phyloP scores from a whole-genome alignment of 2,888 invertebrate genomes.

The Dicycla oo region DNA sequence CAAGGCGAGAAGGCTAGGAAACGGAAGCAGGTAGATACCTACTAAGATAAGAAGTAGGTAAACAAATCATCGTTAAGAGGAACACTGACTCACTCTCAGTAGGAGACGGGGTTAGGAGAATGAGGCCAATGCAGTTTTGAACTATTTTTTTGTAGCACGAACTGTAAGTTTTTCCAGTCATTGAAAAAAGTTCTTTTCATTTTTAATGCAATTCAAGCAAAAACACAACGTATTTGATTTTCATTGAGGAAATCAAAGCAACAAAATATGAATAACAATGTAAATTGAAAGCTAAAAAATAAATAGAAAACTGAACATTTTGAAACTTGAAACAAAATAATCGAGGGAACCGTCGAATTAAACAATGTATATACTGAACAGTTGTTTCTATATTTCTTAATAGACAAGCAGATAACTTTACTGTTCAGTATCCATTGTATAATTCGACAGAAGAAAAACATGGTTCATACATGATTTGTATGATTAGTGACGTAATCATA shows the following conservation, averaged over 20 bases:
- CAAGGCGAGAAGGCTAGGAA: conserved; percentile 43
- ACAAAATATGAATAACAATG: too few species aligned
- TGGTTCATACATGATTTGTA: neutral
- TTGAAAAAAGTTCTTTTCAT: neutral
- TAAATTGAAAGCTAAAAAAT: neutral
- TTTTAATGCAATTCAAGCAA: neutral
- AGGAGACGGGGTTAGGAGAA: conserved; percentile 46
- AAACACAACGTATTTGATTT: neutral
- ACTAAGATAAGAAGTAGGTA: conserved; percentile 77
- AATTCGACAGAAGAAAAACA: neutral
- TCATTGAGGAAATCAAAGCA: neutral
- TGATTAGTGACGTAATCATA: conserved; percentile 20
- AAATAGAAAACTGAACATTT: neutral
- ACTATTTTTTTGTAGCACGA: too few species aligned
- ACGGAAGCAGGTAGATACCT: conserved; percentile 67
- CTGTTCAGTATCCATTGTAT: conserved; percentile 3
- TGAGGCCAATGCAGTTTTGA: conserved; percentile 47
- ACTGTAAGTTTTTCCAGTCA: neutral
- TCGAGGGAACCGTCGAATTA: too few species aligned
- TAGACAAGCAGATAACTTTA: neutral
- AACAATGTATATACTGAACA: too few species aligned
- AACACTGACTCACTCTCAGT: conserved; percentile 70
- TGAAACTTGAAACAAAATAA: neutral
- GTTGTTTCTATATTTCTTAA: neutral
- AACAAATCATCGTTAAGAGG: conserved; percentile 70